These are phyloP conservation scores for Andricus grossulariae DNA, from an alignment of 1,140 invertebrate genomes.

Conservation along the genomic window DNA sequence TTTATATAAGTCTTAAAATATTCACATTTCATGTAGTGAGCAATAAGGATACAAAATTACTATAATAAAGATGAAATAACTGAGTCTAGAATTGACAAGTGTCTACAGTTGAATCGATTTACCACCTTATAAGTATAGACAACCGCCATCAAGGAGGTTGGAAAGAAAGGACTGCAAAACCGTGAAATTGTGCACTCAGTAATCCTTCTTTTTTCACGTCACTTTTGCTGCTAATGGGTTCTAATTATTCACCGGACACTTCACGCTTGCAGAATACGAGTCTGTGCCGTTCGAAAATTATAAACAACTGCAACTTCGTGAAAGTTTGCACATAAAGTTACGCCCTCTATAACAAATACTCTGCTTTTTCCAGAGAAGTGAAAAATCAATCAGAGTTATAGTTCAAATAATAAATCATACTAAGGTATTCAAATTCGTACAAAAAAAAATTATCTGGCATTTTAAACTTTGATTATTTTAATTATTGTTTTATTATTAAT, in stretches of 20 bases:
- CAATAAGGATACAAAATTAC: not conserved
- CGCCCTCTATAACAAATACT: not conserved
- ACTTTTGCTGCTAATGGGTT: not conserved
- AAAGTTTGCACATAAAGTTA: constrained; percentile 1
- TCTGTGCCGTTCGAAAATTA: not conserved
- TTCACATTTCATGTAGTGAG: not conserved
- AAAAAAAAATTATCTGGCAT: too few relatives aligned
- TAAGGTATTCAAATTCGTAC: too few relatives aligned
- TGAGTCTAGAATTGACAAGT: not conserved
- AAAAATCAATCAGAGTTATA: not conserved
- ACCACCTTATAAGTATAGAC: not conserved
- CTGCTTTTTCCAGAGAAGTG: not conserved
- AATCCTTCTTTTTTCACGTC: not conserved
- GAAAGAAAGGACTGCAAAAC: not conserved
- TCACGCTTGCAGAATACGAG: constrained; percentile 8
- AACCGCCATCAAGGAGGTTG: too few relatives aligned
- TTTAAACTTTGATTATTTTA: too few relatives aligned
- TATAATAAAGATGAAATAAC: not conserved
- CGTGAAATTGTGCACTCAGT: not conserved
- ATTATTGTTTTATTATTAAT: too few relatives aligned
- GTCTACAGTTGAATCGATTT: not conserved
- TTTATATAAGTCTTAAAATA: too few relatives aligned
- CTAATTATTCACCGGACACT: not conserved
- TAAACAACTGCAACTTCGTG: not conserved
- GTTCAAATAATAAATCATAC: not conserved